Evolutionary conservation across 2,113 vertebrate species (phyloP).

Genomic region (Brachyhypopomus gauderio): DNA sequence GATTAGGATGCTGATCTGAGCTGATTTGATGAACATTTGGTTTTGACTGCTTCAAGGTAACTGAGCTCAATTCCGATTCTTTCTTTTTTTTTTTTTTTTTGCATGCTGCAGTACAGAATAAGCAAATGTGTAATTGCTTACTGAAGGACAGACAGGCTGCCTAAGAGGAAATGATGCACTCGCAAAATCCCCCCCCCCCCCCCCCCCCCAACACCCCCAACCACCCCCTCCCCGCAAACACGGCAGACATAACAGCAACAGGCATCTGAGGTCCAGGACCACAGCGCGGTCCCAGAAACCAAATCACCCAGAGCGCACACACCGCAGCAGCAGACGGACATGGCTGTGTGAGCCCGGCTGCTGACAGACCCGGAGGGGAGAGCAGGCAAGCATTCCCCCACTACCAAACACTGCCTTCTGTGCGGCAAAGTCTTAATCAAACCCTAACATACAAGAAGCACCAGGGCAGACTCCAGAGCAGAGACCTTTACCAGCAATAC

Average conservation of each 20-base stretch:
- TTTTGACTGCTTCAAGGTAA: background rate
- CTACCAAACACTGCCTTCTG: background rate
- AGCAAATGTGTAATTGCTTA: background rate
- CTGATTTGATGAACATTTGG: background rate
- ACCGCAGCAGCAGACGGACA: too few species aligned
- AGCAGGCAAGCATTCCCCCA: too few species aligned
- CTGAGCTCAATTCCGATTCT: background rate
- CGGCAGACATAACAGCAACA: background rate
- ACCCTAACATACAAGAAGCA: background rate
- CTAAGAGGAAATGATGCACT: constrained; percentile 3
- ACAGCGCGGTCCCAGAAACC: too few species aligned
- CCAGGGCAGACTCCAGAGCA: background rate
- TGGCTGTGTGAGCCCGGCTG: too few species aligned
- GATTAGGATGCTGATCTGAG: background rate
- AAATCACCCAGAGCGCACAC: too few species aligned
- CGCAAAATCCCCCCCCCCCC: too few species aligned
- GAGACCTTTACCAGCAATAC: background rate
- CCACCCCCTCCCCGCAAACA: too few species aligned
- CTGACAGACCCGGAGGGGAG: too few species aligned
- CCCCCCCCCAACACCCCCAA: too few species aligned
- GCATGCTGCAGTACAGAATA: background rate
- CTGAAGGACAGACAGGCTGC: constrained; percentile 15
- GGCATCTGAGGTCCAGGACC: constrained; percentile 12
- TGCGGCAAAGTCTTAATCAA: background rate
- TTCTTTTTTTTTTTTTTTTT: background rate